Conservation (phyloP, 53 echinoderm and acorn worm species). For the Mesocentrotus franciscanus region DNA sequence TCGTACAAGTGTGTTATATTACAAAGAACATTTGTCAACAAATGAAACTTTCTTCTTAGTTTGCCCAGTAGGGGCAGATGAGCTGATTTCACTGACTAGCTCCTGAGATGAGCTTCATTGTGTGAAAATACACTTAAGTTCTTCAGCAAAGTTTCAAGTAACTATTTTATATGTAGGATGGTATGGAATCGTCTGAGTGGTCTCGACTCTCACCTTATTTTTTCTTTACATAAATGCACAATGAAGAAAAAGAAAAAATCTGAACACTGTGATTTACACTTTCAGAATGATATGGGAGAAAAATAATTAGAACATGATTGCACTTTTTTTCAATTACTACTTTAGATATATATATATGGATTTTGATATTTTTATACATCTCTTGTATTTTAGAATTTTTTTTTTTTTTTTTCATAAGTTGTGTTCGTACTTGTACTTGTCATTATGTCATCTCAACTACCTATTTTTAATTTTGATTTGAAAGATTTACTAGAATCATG, state of each 20-base stretch:
- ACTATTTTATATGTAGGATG: background rate
- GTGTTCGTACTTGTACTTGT: no score
- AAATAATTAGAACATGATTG: background rate
- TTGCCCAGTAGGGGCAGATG: background rate
- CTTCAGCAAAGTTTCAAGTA: background rate
- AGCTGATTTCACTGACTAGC: background rate
- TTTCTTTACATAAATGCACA: background rate
- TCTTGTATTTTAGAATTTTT: no score
- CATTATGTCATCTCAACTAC: no score
- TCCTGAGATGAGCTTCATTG: background rate
- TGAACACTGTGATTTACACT: background rate
- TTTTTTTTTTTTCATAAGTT: no score
- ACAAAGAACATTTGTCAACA: conserved; percentile 25
- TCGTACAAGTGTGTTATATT: background rate
- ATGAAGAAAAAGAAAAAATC: background rate
- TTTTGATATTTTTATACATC: no score
- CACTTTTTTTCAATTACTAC: no score
- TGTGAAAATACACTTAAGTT: background rate
- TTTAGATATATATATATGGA: no score
- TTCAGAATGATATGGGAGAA: background rate
- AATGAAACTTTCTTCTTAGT: background rate
- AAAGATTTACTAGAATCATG: no score
- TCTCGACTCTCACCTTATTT: background rate
- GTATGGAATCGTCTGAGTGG: background rate
- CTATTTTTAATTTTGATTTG: no score